A percentile compares a stretch with the other conserved stretches of the same genome.
Conservation (phyloP, 35 echinoderm and acorn worm species). For the Apostichopus californicus region DNA sequence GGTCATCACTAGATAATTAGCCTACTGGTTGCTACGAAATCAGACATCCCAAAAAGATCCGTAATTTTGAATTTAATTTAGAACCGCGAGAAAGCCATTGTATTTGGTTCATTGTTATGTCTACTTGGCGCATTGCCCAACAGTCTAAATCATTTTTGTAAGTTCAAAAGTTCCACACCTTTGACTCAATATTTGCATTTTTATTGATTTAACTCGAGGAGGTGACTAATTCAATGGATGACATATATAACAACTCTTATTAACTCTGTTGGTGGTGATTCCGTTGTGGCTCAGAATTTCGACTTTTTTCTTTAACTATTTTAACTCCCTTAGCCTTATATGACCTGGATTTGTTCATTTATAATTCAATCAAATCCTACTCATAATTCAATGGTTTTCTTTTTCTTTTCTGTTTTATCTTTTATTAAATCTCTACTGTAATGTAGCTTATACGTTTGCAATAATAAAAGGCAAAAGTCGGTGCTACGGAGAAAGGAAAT, state of each 20-base stretch:
- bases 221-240: not conserved
- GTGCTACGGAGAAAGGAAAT: not conserved
- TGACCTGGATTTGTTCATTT: not conserved
- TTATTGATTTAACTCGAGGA: not conserved
- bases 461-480: not conserved
- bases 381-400: not conserved
- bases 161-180: not conserved
- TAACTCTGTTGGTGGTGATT: not conserved
- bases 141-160: not conserved
- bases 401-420: too few relatives aligned
- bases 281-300: not conserved
- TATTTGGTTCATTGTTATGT: too few relatives aligned
- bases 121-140: too few relatives aligned
- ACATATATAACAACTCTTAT: not conserved
- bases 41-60: too few relatives aligned
- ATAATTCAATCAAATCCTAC: not conserved
- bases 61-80: too few relatives aligned
- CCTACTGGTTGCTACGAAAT: too few relatives aligned
- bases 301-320: not conserved
- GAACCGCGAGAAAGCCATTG: too few relatives aligned
- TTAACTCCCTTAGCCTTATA: not conserved
- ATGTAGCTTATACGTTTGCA: too few relatives aligned
- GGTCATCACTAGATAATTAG: too few relatives aligned
- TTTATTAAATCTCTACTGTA: too few relatives aligned
- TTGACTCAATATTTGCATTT: not conserved